Evolutionary conservation across 37 sponge, comb jelly and placozoan species (phyloP).

Genomic region (Ephydatia muelleri): DNA sequence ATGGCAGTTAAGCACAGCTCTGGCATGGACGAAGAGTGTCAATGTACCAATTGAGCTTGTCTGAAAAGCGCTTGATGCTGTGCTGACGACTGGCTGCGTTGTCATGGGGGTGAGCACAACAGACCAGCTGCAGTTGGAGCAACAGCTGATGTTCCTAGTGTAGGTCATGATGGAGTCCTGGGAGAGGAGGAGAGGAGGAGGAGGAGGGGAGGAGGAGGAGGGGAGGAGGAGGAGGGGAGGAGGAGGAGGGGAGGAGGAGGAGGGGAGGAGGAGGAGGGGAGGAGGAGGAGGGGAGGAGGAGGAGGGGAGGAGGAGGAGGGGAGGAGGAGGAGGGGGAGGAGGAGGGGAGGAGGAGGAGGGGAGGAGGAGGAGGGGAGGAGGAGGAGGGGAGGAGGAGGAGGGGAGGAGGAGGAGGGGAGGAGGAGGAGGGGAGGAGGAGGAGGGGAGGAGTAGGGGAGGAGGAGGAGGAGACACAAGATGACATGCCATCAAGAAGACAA

Average conservation of each 20-base stretch:
- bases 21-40: background rate
- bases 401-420: constrained; percentile 4
- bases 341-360: background rate
- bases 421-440: constrained; percentile 1
- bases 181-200: background rate
- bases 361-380: background rate
- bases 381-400: constrained; percentile 4
- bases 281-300: background rate
- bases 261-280: background rate
- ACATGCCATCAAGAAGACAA: too few species aligned
- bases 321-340: background rate
- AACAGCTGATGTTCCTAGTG: background rate
- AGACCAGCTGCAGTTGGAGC: background rate
- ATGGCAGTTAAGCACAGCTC: background rate
- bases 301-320: background rate
- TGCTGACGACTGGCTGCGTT: background rate
- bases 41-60: background rate
- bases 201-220: too few species aligned
- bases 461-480: background rate
- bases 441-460: constrained; percentile 4
- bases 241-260: background rate
- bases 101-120: background rate
- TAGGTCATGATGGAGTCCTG: background rate
- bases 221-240: background rate
- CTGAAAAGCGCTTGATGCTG: background rate